Evolutionary conservation across 2,113 vertebrate genomes (phyloP).

Genomic region (Micronycteris hirsuta): DNA sequence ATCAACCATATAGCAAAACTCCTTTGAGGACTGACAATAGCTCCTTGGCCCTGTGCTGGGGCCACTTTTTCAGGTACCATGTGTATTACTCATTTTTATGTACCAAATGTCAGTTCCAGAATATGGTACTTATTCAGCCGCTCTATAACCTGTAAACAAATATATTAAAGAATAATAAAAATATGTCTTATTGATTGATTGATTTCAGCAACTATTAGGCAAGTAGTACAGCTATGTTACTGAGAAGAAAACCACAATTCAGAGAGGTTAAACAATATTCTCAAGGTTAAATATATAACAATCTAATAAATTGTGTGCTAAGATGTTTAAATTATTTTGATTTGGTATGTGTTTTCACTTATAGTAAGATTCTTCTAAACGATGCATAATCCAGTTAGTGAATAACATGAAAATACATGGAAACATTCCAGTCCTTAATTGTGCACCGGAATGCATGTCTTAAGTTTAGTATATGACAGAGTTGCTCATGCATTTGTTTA

Average conservation of each 20-base stretch:
- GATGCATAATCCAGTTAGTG: neutral
- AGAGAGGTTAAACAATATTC: neutral
- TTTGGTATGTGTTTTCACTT: neutral
- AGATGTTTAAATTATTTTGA: neutral
- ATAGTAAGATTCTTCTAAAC: neutral
- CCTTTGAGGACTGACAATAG: neutral
- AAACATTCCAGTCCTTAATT: neutral
- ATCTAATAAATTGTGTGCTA: neutral
- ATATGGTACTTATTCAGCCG: neutral
- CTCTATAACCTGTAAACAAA: neutral
- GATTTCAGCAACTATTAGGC: neutral
- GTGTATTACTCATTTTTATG: neutral
- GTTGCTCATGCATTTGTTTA: neutral
- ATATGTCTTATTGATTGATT: neutral
- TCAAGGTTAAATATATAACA: neutral
- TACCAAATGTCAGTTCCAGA: neutral
- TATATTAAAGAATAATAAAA: constrained; percentile 33
- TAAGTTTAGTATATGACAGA: neutral
- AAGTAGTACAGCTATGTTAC: neutral
- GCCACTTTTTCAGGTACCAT: neutral
- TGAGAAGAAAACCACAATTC: neutral
- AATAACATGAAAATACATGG: neutral
- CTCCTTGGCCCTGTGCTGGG: neutral
- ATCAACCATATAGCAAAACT: neutral
- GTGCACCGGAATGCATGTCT: neutral